A percentile compares a stretch with the other conserved stretches of the same genome.
Evolutionary conservation across 2,888 invertebrate genomes (phyloP).

Genomic region (Tetramorium bicarinatum): DNA sequence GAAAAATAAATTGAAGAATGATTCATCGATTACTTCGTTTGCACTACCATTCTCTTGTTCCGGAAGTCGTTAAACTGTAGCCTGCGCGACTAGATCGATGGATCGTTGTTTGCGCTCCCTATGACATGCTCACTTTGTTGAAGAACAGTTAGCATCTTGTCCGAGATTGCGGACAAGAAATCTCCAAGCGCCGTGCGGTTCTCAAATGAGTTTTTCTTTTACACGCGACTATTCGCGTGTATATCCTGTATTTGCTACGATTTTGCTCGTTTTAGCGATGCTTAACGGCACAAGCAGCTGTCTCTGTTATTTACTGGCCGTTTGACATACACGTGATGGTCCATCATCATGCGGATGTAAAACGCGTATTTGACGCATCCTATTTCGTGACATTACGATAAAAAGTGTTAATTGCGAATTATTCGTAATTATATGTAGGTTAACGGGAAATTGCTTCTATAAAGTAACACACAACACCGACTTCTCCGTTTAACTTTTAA

Average conservation of each 20-base stretch:
- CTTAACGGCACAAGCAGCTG: slow-evolving; percentile 66
- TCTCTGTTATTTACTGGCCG: slow-evolving; percentile 51
- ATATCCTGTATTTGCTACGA: slow-evolving; percentile 59
- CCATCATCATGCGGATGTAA: background rate
- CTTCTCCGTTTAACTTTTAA: background rate
- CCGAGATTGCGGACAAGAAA: slow-evolving; percentile 77
- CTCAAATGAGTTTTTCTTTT: slow-evolving; percentile 46
- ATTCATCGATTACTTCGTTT: background rate
- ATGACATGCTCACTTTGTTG: slow-evolving; percentile 60
- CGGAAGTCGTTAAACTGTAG: slow-evolving; percentile 72
- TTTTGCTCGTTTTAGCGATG: slow-evolving; percentile 64
- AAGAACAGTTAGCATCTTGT: slow-evolving; percentile 76
- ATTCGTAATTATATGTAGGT: background rate
- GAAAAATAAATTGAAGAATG: slow-evolving; percentile 10
- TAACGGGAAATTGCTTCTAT: background rate
- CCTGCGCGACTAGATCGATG: slow-evolving; percentile 70
- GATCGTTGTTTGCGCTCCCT: slow-evolving; percentile 63
- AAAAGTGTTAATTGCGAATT: slow-evolving; percentile 17
- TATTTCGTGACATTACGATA: background rate
- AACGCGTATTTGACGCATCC: background rate
- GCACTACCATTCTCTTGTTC: slow-evolving; percentile 48
- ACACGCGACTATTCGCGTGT: slow-evolving; percentile 37
- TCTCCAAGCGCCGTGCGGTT: slow-evolving; percentile 58
- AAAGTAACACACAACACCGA: background rate
- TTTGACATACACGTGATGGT: background rate